These are phyloP conservation scores for Willisornis vidua DNA, from an alignment of 2,113 vertebrate species.

Conservation along the genomic window DNA sequence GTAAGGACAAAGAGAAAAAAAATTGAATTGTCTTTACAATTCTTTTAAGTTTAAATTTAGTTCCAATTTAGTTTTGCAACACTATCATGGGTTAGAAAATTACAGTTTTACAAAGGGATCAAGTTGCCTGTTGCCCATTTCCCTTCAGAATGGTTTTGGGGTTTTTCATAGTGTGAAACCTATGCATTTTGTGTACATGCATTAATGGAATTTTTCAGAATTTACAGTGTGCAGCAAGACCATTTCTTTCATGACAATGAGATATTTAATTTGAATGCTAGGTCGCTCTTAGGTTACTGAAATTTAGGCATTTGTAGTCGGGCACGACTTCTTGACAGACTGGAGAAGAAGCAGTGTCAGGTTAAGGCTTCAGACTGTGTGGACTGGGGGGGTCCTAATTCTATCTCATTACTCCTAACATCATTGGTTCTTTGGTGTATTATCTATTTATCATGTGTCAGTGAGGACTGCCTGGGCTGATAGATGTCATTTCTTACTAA, in stretches of 20 bases:
- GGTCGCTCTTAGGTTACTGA: not conserved
- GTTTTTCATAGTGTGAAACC: not conserved
- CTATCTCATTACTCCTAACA: not conserved
- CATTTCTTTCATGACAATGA: not conserved
- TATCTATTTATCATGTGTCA: not conserved
- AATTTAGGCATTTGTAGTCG: not conserved
- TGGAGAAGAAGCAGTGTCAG: not conserved
- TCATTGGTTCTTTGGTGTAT: not conserved
- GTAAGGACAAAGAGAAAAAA: not conserved
- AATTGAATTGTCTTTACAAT: not conserved
- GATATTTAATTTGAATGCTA: constrained; percentile 1
- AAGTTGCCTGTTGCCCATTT: not conserved
- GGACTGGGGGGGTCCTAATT: not conserved
- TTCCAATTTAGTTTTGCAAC: not conserved
- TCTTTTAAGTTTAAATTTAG: not conserved
- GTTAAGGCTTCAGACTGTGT: not conserved
- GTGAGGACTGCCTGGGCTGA: not conserved
- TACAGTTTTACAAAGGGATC: not conserved
- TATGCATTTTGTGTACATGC: not conserved
- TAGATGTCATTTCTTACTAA: not conserved
- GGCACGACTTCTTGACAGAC: not conserved
- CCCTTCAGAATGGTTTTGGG: not conserved
- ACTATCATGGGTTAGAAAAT: not conserved
- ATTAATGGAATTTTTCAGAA: not conserved
- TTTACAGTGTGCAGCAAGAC: not conserved